Base-by-base conservation (phyloP, 1,140 invertebrate species). In the Drosophila setifemur region DNA sequence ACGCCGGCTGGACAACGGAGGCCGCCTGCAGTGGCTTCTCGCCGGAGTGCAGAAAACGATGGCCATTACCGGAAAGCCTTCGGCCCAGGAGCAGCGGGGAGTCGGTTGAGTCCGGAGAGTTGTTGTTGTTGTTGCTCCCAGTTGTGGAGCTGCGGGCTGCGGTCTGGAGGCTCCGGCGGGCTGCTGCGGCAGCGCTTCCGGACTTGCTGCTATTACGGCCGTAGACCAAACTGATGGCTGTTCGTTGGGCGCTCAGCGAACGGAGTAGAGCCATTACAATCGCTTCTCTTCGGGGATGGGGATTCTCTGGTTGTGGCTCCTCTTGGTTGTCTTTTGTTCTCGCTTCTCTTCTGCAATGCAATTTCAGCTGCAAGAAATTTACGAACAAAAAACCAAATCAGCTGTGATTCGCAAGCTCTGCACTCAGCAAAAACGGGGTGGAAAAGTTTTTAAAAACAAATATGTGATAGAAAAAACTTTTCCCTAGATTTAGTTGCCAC, bases 201-300 rank as follows among this genome's bases (percentile, higher is more conserved):
- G 52, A 67, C 25, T 52, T 67, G 39, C 37, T 64, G 53, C 39
- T 53, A 16, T 47, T 76, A 48, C 70, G 71, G 43, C 66, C 83
- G 57, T 82, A 88, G 45, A 85, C 86, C 61, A 90, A 76, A 67
- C 77, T 78, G 26, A 69, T 58, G 73, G 76, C 63, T 66, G 88
- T 78, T 73, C 89, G 89, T 58, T 87, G 78, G 61, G 75, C 73
- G 81, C 74, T 81, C 53, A 89, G 48, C 23, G 82, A 88, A 81
- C 89, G 89, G 69, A 90, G 75, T 75, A 89, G 82, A 86, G 89
- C 89, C 89, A 90, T 90, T 79, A 89, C 88, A 90, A 69, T 48
- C 33, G 33, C 33, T 37, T 37, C 14, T 16, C 7, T 7, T 37
- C 14, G 5, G 11, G 14, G 33, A 16, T 37, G 33, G 33, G 12